Evolutionary conservation across 2,888 invertebrate genomes (phyloP).

Genomic region (Noctua fimbriata): DNA sequence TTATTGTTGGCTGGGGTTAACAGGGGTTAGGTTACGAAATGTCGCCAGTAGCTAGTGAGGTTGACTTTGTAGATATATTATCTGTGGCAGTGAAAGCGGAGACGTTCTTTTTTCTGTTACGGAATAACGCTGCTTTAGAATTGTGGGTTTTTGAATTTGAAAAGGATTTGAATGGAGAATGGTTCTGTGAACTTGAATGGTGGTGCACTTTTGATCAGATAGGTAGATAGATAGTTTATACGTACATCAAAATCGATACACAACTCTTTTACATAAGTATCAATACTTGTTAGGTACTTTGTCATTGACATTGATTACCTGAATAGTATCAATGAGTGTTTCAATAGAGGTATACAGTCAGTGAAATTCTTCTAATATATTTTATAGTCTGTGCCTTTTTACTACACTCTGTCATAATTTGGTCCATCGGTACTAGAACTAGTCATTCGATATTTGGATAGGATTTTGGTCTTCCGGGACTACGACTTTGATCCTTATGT

Average conservation of each 20-base stretch:
- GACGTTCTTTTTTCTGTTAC: conserved; percentile 54
- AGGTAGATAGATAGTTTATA: background rate
- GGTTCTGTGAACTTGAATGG: conserved; percentile 19
- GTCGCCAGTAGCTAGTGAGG: conserved; percentile 63
- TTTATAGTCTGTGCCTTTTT: background rate
- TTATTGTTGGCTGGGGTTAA: conserved; percentile 82
- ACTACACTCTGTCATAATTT: background rate
- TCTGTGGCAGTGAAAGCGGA: conserved; percentile 65
- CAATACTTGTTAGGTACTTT: conserved; percentile 2
- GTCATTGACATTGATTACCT: conserved; percentile 10
- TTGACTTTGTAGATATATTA: conserved; percentile 63
- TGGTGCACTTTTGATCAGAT: background rate
- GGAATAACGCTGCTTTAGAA: conserved; percentile 33
- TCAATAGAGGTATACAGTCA: background rate
- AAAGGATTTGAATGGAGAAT: conserved; percentile 23
- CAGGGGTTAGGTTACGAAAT: conserved; percentile 84
- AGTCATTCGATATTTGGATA: background rate
- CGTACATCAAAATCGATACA: background rate
- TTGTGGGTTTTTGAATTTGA: conserved; percentile 33
- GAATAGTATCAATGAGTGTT: background rate
- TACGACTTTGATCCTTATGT: background rate
- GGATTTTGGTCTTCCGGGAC: background rate
- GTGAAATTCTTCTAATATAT: background rate
- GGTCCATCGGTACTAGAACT: background rate
- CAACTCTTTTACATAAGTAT: background rate